phyloP scores from a whole-genome alignment of 1,140 invertebrate species.

The Hydropsyche tenuis region DNA sequence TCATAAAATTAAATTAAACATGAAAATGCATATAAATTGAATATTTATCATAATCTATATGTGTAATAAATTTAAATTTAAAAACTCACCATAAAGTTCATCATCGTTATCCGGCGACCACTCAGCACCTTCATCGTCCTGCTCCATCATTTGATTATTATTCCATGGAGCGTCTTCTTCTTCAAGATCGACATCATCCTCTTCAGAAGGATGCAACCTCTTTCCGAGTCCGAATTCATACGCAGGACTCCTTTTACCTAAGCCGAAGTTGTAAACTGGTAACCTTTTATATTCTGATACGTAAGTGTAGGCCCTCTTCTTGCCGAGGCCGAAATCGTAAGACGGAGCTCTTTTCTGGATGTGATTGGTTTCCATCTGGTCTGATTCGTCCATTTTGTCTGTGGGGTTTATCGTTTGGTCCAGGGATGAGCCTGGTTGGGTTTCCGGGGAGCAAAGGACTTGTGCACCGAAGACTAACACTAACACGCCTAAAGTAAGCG shows the following conservation, averaged over 20 bases:
- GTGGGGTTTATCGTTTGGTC: background rate
- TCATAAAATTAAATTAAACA: too few relatives aligned
- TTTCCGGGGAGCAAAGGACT: conserved; percentile 29
- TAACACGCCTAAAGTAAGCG: conserved; percentile 15
- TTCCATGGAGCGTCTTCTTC: conserved; percentile 21
- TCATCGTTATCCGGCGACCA: conserved; percentile 22
- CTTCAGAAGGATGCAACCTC: conserved; percentile 56
- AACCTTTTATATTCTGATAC: conserved; percentile 71
- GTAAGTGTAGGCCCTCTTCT: conserved; percentile 67
- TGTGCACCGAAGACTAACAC: conserved; percentile 29
- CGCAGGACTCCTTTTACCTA: conserved; percentile 66
- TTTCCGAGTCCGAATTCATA: conserved; percentile 69
- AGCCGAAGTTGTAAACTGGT: conserved; percentile 71
- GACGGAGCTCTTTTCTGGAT: conserved; percentile 57
- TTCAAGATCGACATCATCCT: conserved; percentile 36
- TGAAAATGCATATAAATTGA: too few relatives aligned
- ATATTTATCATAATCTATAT: too few relatives aligned
- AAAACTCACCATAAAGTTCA: background rate
- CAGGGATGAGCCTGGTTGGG: background rate
- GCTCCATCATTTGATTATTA: background rate
- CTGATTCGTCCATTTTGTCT: background rate
- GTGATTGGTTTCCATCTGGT: background rate
- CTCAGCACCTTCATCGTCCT: background rate
- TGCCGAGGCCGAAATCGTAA: conserved; percentile 62
- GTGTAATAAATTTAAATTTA: too few relatives aligned